Evolutionary conservation across 2,888 invertebrate species (phyloP).

Genomic region (Eupelmus urozonus): DNA sequence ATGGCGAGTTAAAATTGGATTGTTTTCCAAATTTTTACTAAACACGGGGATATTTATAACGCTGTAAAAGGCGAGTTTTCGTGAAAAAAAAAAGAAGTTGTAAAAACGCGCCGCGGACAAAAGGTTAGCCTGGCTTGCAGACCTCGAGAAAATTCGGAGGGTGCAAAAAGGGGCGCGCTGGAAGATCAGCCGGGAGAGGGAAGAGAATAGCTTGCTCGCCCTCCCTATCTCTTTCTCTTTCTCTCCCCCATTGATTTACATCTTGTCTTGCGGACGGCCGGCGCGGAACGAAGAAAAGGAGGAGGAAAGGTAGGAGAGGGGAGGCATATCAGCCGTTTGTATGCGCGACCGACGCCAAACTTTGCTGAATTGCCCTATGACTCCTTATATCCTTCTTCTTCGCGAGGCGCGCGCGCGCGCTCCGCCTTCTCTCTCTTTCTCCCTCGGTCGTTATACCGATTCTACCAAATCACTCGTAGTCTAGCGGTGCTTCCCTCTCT

Average conservation of each 20-base stretch:
- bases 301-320: constrained; percentile 59
- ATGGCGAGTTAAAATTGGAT: too few species aligned
- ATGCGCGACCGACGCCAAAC: constrained; percentile 76
- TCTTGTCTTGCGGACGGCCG: constrained; percentile 70
- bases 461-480: constrained; percentile 63
- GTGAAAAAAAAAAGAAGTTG: too few species aligned
- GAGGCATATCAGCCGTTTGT: constrained; percentile 76
- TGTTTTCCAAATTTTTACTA: too few species aligned
- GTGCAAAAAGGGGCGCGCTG: constrained; percentile 57
- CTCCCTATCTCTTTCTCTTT: constrained; percentile 66
- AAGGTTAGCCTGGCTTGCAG: background rate
- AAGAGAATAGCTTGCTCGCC: constrained; percentile 56
- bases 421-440: constrained; percentile 43
- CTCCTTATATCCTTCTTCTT: constrained; percentile 71
- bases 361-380: constrained; percentile 77
- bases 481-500: background rate
- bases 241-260: constrained; percentile 75
- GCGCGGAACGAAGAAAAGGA: constrained; percentile 24
- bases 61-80: too few species aligned
- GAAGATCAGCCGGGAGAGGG: constrained; percentile 23
- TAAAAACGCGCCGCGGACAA: too few species aligned
- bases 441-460: constrained; percentile 66
- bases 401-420: too few species aligned
- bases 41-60: too few species aligned
- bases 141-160: constrained; percentile 47